Conservation (phyloP, 2,888 invertebrate species). For the Argyresthia goedartella region DNA sequence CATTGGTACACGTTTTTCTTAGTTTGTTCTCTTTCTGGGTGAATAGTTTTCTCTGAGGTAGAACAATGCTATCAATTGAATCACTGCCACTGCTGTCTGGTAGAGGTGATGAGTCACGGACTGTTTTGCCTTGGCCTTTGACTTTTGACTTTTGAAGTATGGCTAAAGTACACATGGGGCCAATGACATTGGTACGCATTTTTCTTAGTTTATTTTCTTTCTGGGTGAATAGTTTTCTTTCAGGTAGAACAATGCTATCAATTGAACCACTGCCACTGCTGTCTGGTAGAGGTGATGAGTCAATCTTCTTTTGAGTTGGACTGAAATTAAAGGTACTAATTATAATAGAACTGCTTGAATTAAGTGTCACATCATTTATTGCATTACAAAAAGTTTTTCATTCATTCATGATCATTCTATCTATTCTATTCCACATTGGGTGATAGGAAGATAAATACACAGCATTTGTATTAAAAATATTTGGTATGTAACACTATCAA, state of each 20-base stretch:
- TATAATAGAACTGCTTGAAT: too few species aligned
- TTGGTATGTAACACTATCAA: background rate
- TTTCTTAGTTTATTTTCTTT: constrained; percentile 34
- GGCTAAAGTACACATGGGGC: constrained; percentile 30
- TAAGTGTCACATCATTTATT: too few species aligned
- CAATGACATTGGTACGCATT: constrained; percentile 29
- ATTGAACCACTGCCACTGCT: constrained; percentile 56
- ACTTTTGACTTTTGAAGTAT: constrained; percentile 28
- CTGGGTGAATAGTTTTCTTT: constrained; percentile 41
- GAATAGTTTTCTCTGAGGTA: constrained; percentile 47
- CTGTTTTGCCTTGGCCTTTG: constrained; percentile 6
- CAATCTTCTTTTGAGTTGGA: constrained; percentile 34
- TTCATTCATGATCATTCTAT: too few species aligned
- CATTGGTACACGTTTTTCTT: constrained; percentile 29
- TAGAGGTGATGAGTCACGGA: constrained; percentile 30
- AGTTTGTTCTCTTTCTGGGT: constrained; percentile 34
- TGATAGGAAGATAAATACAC: too few species aligned
- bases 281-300: constrained; percentile 40
- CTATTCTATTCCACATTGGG: too few species aligned
- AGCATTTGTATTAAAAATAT: too few species aligned
- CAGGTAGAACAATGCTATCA: constrained; percentile 48
- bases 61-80: constrained; percentile 49
- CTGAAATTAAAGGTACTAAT: constrained; percentile 21
- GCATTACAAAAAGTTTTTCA: too few species aligned
- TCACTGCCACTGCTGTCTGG: constrained; percentile 55